These are phyloP conservation scores for Octopus sinensis DNA, from an alignment of 1,140 invertebrate genomes.

Conservation along the genomic window DNA sequence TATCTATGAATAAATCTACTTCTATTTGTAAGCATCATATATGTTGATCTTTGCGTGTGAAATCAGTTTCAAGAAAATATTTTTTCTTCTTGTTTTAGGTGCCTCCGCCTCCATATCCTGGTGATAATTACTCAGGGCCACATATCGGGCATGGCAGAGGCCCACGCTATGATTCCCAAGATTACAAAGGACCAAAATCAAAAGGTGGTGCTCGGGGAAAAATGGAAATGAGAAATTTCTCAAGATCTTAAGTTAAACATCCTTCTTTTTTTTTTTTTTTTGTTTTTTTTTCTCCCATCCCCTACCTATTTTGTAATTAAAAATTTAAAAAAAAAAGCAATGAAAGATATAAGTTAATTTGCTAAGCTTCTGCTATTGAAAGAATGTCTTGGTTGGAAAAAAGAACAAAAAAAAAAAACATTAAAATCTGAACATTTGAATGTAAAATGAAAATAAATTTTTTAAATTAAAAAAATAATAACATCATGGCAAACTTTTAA, in stretches of 20 bases:
- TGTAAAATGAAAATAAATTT: not conserved
- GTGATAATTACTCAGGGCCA: constrained; percentile 25
- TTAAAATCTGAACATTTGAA: not conserved
- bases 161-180: constrained; percentile 9
- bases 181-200: constrained; percentile 15
- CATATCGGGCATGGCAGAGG: constrained; percentile 34
- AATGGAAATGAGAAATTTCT: constrained; percentile 1
- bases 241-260: not conserved
- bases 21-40: constrained; percentile 14
- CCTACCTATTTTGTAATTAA: not conserved
- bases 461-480: not conserved
- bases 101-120: constrained; percentile 37
- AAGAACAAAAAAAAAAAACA: not conserved
- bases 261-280: not conserved
- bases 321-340: not conserved
- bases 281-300: constrained; percentile 8
- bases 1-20: constrained; percentile 15
- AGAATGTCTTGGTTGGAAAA: not conserved
- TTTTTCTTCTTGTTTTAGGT: constrained; percentile 24
- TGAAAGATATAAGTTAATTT: not conserved
- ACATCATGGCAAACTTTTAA: not conserved
- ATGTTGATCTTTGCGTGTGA: not conserved
- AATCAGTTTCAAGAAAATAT: constrained; percentile 1
- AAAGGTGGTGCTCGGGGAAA: not conserved
- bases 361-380: not conserved